phyloP scores from a whole-genome alignment of 1,140 invertebrate species.

The Hetaerina americana region DNA sequence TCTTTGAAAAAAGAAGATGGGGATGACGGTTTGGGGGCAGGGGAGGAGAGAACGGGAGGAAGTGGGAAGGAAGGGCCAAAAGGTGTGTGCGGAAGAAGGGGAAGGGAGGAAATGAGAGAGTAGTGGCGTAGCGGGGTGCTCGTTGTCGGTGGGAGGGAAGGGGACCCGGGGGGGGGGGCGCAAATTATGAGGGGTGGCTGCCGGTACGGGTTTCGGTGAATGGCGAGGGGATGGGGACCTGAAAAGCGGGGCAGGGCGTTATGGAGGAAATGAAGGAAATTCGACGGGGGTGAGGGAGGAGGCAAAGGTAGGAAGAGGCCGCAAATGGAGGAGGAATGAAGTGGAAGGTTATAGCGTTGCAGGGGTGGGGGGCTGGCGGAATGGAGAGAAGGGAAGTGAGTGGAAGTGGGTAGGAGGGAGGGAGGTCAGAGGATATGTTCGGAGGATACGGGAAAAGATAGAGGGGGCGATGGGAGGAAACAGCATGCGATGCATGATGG shows the following conservation, averaged over 20 bases:
- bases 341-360: too few relatives aligned
- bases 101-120: neutral
- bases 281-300: too few relatives aligned
- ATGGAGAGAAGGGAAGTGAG: too few relatives aligned
- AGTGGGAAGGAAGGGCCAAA: neutral
- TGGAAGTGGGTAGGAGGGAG: neutral
- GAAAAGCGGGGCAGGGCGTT: too few relatives aligned
- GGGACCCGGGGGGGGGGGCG: neutral
- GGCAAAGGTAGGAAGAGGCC: too few relatives aligned
- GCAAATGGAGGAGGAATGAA: too few relatives aligned
- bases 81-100: conserved; percentile 9
- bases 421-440: neutral
- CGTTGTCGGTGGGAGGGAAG: neutral
- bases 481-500: neutral
- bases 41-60: conserved; percentile 11
- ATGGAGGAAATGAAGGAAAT: too few relatives aligned
- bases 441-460: neutral
- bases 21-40: too few relatives aligned
- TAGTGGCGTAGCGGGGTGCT: neutral
- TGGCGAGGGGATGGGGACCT: too few relatives aligned
- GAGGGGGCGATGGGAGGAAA: neutral
- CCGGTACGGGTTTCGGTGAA: too few relatives aligned
- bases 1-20: conserved; percentile 1
- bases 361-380: too few relatives aligned
- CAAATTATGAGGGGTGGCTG: too few relatives aligned